Conservation (phyloP, 1,140 invertebrate species). For the Caenorhabditis remanei region DNA sequence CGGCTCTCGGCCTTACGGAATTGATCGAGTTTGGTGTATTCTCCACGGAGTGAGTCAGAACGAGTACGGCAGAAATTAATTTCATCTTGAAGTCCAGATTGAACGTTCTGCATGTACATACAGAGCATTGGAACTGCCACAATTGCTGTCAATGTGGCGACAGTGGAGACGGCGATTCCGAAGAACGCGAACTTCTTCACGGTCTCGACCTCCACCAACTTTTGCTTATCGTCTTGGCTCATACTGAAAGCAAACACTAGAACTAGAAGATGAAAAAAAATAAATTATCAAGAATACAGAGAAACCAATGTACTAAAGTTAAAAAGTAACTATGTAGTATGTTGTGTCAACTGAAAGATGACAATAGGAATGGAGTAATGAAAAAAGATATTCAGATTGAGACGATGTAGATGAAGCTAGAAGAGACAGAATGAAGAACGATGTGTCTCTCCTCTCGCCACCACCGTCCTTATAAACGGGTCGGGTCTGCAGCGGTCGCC, state of each 20-base stretch:
- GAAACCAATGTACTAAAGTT: not conserved
- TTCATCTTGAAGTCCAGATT: conserved; percentile 64
- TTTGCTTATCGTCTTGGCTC: conserved; percentile 59
- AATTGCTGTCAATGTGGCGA: conserved; percentile 72
- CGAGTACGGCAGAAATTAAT: conserved; percentile 66
- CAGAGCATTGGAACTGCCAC: conserved; percentile 75
- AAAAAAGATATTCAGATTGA: not conserved
- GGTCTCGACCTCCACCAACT: conserved; percentile 62
- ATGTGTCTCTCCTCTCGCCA: conserved; percentile 44
- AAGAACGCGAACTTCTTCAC: conserved; percentile 66
- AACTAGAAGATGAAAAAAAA: not conserved
- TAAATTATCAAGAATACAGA: not conserved
- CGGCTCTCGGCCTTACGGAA: conserved; percentile 61
- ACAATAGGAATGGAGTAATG: not conserved
- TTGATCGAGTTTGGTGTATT: conserved; percentile 63
- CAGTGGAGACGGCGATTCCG: conserved; percentile 71
- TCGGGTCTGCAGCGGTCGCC: conserved; percentile 53
- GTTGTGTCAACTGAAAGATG: not conserved
- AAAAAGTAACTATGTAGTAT: too few species aligned
- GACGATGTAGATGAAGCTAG: conserved; percentile 11
- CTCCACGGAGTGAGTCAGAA: conserved; percentile 60
- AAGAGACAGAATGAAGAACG: conserved; percentile 24
- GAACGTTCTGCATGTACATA: conserved; percentile 67
- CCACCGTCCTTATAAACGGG: conserved; percentile 35
- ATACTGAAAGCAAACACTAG: conserved; percentile 5